Percentiles rank a stretch among this genome's conserved stretches.
Evolutionary conservation across 2,888 invertebrate species (phyloP).

Genomic region (Tetranychus piercei): DNA sequence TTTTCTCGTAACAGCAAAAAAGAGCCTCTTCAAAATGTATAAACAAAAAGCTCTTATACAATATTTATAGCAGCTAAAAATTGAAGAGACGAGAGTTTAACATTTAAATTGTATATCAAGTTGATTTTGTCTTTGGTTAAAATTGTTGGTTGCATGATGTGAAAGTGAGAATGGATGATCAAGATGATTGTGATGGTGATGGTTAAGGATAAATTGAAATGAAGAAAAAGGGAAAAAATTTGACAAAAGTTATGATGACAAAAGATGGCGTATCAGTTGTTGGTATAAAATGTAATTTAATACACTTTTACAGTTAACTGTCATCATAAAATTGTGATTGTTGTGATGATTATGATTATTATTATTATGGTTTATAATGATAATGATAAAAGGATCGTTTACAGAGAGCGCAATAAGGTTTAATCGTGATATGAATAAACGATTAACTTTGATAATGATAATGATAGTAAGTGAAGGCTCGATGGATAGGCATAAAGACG

Average conservation of each 20-base stretch:
- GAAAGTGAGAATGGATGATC: too few relatives aligned
- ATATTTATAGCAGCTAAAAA: too few relatives aligned
- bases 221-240: background rate
- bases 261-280: background rate
- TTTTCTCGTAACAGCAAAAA: background rate
- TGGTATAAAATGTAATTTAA: background rate
- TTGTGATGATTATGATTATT: background rate
- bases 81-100: too few relatives aligned
- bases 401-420: background rate
- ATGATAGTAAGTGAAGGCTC: background rate
- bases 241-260: background rate
- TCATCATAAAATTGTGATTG: background rate
- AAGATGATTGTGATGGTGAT: too few relatives aligned
- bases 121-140: too few relatives aligned
- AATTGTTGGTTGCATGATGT: too few relatives aligned
- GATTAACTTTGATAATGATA: background rate
- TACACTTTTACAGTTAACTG: background rate
- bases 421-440: slow-evolving; percentile 1
- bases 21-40: too few relatives aligned
- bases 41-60: too few relatives aligned
- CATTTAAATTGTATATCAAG: too few relatives aligned
- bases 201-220: background rate
- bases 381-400: background rate
- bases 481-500: background rate
- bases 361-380: background rate